Evolutionary conservation across 2,113 vertebrate genomes (phyloP).

Genomic region (Sebastes fasciatus): DNA sequence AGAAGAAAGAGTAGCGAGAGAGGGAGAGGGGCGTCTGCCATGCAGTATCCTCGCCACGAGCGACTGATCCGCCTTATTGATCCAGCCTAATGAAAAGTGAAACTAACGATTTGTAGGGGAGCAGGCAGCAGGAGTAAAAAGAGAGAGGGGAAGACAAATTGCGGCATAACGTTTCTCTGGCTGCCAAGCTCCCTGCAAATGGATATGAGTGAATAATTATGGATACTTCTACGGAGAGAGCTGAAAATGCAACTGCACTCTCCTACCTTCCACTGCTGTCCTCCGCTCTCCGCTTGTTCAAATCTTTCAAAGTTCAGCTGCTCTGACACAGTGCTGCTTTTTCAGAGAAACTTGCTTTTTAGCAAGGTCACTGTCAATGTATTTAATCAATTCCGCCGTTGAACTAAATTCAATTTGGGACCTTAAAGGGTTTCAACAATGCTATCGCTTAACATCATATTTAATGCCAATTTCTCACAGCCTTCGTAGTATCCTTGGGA

Average conservation of each 20-base stretch:
- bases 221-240: conserved; percentile 48
- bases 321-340: background rate
- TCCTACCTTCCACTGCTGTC: background rate
- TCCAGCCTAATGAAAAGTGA: conserved; percentile 85
- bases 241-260: conserved; percentile 42
- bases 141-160: conserved; percentile 74
- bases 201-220: conserved; percentile 76
- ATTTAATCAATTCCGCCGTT: conserved; percentile 38
- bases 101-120: conserved; percentile 64
- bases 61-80: conserved; percentile 79
- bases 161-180: conserved; percentile 60
- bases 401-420: conserved; percentile 6
- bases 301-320: conserved; percentile 15
- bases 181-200: conserved; percentile 64
- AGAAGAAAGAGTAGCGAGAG: conserved; percentile 15
- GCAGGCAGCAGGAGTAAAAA: conserved; percentile 51
- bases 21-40: conserved; percentile 46
- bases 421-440: conserved; percentile 8
- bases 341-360: background rate
- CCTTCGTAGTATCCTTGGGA: background rate
- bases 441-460: background rate
- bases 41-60: conserved; percentile 68
- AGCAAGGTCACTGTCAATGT: background rate
- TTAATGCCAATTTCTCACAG: background rate
- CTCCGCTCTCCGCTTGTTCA: background rate